A percentile compares a stretch with the other conserved stretches of the same genome.
phyloP scores from a whole-genome alignment of 2,797 vertebrate species.

The Sitta carolinensis region DNA sequence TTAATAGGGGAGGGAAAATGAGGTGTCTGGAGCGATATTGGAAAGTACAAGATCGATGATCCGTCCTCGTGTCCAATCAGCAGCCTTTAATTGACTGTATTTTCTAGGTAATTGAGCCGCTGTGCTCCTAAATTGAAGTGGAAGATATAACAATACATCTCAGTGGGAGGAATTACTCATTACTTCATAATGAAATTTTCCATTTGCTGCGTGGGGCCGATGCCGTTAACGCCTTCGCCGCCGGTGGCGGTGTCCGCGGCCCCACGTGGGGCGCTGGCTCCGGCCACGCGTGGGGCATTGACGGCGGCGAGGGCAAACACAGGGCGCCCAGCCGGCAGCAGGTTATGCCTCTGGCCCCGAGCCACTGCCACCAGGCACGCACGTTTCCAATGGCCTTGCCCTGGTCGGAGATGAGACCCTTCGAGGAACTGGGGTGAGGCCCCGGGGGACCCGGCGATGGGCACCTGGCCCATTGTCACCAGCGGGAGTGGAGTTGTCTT shows the following conservation, averaged over 20 bases:
- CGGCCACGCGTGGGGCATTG: neutral
- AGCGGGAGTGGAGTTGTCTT: neutral
- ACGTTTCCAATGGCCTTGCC: neutral
- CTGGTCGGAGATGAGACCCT: neutral
- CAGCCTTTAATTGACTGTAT: conserved; percentile 91
- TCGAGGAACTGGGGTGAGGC: neutral
- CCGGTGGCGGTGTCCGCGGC: neutral
- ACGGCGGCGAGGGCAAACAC: neutral
- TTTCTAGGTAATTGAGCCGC: conserved; percentile 86
- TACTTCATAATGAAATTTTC: conserved; percentile 82
- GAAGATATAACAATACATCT: conserved; percentile 83
- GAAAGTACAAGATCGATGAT: conserved; percentile 93
- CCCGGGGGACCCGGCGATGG: neutral
- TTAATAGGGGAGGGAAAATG: conserved; percentile 92
- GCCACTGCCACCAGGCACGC: neutral
- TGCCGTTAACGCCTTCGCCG: conserved; percentile 37
- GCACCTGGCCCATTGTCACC: neutral
- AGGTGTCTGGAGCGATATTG: conserved; percentile 91
- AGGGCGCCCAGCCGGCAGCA: neutral
- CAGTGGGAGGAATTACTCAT: conserved; percentile 79
- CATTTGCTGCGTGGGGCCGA: conserved; percentile 70
- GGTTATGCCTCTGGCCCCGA: neutral
- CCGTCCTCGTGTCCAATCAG: conserved; percentile 87
- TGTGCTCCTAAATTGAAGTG: conserved; percentile 85
- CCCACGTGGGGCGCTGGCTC: neutral